Base-by-base conservation (phyloP, 2,797 vertebrate genomes). In the Pangasius mekongensis region DNA sequence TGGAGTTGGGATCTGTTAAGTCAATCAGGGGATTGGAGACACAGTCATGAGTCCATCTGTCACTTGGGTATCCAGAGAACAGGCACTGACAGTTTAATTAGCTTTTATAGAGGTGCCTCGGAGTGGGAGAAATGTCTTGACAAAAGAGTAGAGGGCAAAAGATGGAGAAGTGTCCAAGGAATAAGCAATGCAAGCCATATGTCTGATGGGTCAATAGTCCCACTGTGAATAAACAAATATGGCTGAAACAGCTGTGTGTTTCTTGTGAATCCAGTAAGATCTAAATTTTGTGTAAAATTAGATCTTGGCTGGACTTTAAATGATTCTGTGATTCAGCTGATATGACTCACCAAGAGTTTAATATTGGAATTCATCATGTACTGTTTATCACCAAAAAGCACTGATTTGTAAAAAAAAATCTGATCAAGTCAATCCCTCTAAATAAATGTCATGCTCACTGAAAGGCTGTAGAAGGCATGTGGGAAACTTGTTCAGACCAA, bases 61-160 rank as follows among this genome's bases (percentile, higher is more conserved):
- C 90, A 89, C 88, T 85, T 36, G 84, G 81, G 52, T 69, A 78
- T 90, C 88, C 86, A 39, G 89, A 86, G 85, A 62, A 78, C 83
- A 88, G 49, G 49, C 24, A 10, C 85, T 91, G 92, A 92, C 91
- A 91, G 86, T 90, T 92, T 91, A 91, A 92, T 91, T 91, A 90
- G 86, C 89, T 86, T 87, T 90, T 89, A 90, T 86, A 87, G 86
- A 88, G 73, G 82, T 62, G 84, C 69, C n/a, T 78, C 27, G 47
- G 91, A 83, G 81, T 88, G 90, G 85, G 87, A 85, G 85, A 90
- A 88, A 90, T 86, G 22, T 77, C 82, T 43, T 52, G 60, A 91
- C 90, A 91, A 92, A 86, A 89, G 89, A 90, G 66, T 58, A 88
- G 56, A 27, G 64, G 67, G 66, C 81, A 87, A 88, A 80, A 89